phyloP scores from a whole-genome alignment of 2,797 vertebrate genomes.

The Miichthys miiuy region DNA sequence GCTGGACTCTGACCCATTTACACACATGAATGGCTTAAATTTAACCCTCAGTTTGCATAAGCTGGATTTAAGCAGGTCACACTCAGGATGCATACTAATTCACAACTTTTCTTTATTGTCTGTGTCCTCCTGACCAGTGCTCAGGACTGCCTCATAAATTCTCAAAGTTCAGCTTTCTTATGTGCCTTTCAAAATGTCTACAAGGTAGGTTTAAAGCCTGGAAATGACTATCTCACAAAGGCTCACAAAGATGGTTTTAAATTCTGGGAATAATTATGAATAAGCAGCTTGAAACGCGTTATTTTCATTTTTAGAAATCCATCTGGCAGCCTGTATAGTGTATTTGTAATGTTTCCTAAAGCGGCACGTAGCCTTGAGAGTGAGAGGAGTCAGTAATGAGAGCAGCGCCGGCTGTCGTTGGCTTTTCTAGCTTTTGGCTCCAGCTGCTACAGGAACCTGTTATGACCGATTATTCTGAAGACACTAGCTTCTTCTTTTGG shows the following conservation, averaged over 20 bases:
- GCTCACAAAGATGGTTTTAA: background rate
- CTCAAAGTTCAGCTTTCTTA: background rate
- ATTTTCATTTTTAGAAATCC: conserved; percentile 40
- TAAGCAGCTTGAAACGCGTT: conserved; percentile 1
- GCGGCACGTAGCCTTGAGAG: conserved; percentile 38
- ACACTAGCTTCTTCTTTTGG: background rate
- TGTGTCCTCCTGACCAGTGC: conserved; percentile 13
- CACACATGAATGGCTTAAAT: conserved; percentile 32
- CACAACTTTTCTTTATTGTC: conserved; percentile 27
- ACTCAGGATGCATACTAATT: conserved; percentile 69
- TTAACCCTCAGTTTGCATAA: conserved; percentile 43
- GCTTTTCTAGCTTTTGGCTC: conserved; percentile 61
- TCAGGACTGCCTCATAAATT: conserved; percentile 1
- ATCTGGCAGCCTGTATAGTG: conserved; percentile 51
- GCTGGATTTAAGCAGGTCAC: conserved; percentile 64
- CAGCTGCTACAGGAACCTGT: conserved; percentile 66
- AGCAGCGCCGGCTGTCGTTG: conserved; percentile 70
- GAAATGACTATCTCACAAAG: no score
- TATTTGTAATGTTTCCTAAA: conserved; percentile 60
- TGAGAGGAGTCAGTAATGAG: conserved; percentile 56
- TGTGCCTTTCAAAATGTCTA: background rate
- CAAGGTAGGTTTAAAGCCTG: background rate
- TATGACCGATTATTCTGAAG: conserved; percentile 51
- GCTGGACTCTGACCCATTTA: conserved; percentile 39
- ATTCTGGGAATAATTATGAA: background rate